Percentiles rank a stretch among this genome's conserved stretches.
Conservation (phyloP, 2,797 vertebrate genomes). For the Limosa lapponica region DNA sequence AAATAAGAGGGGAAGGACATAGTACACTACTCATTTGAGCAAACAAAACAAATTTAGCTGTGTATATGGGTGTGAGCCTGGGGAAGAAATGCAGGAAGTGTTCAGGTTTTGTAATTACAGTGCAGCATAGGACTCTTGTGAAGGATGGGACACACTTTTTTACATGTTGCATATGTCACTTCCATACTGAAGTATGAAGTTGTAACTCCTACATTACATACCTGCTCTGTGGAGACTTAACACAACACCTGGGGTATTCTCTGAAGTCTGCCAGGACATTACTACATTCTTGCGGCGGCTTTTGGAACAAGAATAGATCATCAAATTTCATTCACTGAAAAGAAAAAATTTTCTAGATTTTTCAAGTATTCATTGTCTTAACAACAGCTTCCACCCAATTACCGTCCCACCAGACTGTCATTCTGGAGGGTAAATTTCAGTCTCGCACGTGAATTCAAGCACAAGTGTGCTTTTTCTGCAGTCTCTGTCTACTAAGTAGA, state of each 20-base stretch:
- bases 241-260: neutral
- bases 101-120: neutral
- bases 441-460: neutral
- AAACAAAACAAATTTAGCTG: neutral
- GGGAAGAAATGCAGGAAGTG: neutral
- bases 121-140: neutral
- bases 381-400: neutral
- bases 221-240: neutral
- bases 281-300: neutral
- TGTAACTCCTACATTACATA: neutral
- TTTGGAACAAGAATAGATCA: neutral
- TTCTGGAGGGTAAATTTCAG: neutral
- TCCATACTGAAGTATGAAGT: neutral
- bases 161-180: neutral
- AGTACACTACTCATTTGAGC: neutral
- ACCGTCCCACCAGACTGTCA: neutral
- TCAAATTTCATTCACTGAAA: neutral
- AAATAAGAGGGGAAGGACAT: neutral
- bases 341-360: neutral
- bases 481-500: neutral
- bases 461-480: neutral
- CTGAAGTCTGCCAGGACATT: neutral
- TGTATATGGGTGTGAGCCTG: neutral
- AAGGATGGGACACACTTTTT: neutral
- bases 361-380: accelerated